phyloP scores from a whole-genome alignment of 1,140 invertebrate species.

The Dendroctonus valens region DNA sequence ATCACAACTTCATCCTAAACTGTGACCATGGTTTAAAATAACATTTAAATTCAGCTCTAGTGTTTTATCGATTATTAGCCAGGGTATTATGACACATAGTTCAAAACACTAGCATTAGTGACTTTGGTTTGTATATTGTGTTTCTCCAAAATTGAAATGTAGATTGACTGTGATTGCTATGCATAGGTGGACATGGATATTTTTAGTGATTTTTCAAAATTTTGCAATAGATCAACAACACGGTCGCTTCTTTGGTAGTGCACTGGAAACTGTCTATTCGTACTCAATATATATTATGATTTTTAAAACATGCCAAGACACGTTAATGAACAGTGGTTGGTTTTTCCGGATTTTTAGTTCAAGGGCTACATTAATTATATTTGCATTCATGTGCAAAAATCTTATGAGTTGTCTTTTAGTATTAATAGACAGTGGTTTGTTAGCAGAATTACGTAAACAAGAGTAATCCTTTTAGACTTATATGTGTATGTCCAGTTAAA shows the following conservation, averaged over 20 bases:
- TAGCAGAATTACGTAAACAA: slow-evolving; percentile 27
- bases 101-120: slow-evolving; percentile 30
- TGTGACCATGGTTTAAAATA: slow-evolving; percentile 28
- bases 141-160: slow-evolving; percentile 27
- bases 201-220: slow-evolving; percentile 22
- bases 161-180: slow-evolving; percentile 43
- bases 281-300: too few species aligned
- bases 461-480: slow-evolving; percentile 13
- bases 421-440: slow-evolving; percentile 1
- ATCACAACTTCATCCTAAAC: not conserved
- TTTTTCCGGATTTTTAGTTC: too few species aligned
- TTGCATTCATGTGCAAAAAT: too few species aligned
- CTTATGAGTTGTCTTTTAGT: too few species aligned
- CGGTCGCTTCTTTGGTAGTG: too few species aligned
- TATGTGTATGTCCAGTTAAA: slow-evolving; percentile 28
- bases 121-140: slow-evolving; percentile 37
- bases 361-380: too few species aligned
- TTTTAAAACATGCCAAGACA: too few species aligned
- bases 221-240: not conserved
- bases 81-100: too few species aligned
- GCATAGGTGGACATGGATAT: slow-evolving; percentile 41
- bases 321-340: too few species aligned
- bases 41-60: slow-evolving; percentile 21
- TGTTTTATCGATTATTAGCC: not conserved
- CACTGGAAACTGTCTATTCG: too few species aligned